Percentiles rank a stretch among this genome's conserved stretches.
phyloP scores from a whole-genome alignment of 2,797 vertebrate genomes.

The Alca torda region DNA sequence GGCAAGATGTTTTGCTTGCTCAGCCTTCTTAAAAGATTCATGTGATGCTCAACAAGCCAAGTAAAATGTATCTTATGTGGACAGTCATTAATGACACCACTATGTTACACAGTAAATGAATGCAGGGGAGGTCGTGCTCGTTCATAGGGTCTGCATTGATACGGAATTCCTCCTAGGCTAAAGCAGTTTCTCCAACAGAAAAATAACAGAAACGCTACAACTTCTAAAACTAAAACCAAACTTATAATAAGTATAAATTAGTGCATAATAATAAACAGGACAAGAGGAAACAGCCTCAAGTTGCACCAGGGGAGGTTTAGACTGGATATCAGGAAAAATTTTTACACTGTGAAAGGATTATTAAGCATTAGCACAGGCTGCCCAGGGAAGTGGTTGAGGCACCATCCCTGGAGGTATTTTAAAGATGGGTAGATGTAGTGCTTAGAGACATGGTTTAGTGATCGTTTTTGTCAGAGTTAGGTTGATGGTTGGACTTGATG shows the following conservation, averaged over 20 bases:
- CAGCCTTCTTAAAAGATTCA: background rate
- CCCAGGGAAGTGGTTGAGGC: too few relatives aligned
- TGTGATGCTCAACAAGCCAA: background rate
- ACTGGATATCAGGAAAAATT: too few relatives aligned
- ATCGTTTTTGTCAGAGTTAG: too few relatives aligned
- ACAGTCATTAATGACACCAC: background rate
- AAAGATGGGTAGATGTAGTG: too few relatives aligned
- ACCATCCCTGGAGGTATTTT: too few relatives aligned
- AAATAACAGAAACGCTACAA: background rate
- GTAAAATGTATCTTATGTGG: background rate
- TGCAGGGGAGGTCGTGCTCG: background rate
- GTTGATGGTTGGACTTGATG: too few relatives aligned
- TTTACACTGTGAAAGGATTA: too few relatives aligned
- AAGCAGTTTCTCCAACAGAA: background rate
- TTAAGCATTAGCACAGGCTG: too few relatives aligned
- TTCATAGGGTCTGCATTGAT: background rate
- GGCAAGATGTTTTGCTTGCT: conserved; percentile 4
- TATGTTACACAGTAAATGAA: background rate
- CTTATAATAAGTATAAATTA: background rate
- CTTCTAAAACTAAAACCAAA: background rate
- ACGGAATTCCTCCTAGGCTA: background rate
- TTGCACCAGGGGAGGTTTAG: too few relatives aligned
- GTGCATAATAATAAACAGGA: background rate
- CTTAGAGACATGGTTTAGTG: too few relatives aligned
- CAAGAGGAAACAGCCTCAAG: too few relatives aligned